phyloP scores from a whole-genome alignment of 2,113 vertebrate genomes.

The Isichthys henryi region DNA sequence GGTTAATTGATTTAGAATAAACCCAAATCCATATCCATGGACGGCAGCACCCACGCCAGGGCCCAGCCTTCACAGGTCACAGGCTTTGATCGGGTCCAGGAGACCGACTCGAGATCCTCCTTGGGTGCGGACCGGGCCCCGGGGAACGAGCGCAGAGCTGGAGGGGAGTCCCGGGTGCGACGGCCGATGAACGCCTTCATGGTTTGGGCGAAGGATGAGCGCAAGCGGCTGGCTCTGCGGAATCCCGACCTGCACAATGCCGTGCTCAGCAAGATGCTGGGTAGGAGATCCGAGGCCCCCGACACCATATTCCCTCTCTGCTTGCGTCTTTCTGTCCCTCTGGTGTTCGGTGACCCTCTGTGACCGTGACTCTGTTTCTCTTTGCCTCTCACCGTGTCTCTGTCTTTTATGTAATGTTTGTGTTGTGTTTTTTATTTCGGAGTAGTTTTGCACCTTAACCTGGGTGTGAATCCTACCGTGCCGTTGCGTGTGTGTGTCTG shows the following conservation, averaged over 20 bases:
- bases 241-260: slow-evolving; percentile 93
- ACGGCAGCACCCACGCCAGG: background rate
- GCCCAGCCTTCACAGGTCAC: background rate
- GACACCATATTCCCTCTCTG: slow-evolving; percentile 9
- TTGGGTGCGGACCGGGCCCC: slow-evolving; percentile 37
- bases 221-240: slow-evolving; percentile 83
- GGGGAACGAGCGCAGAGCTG: slow-evolving; percentile 58
- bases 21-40: background rate
- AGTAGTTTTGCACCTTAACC: background rate
- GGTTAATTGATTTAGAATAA: background rate
- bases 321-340: background rate
- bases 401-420: background rate
- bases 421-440: background rate
- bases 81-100: background rate
- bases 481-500: background rate
- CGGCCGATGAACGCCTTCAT: slow-evolving; percentile 99
- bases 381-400: background rate
- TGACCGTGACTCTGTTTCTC: background rate
- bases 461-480: background rate
- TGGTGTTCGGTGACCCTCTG: background rate
- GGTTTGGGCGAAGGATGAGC: slow-evolving; percentile 44
- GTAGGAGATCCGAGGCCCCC: slow-evolving; percentile 54
- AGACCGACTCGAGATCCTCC: slow-evolving; percentile 51
- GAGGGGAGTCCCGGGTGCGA: slow-evolving; percentile 75
- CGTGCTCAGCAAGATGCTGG: slow-evolving; percentile 92